Conservation (phyloP, 2,888 invertebrate species). For the Andrena minutula region DNA sequence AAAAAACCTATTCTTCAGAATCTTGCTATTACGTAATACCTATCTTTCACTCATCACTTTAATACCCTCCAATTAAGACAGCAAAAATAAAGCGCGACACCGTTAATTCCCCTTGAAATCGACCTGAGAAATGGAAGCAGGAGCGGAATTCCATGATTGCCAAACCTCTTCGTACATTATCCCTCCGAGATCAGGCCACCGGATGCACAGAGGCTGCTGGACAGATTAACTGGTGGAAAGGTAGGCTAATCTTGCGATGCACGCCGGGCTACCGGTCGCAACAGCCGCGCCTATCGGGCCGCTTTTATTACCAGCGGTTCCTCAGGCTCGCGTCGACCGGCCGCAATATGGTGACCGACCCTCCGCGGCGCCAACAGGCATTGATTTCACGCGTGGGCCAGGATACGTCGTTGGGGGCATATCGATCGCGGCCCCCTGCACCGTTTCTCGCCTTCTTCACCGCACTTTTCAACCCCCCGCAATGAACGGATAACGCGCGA, state of each 20-base stretch:
- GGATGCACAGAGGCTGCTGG: no score
- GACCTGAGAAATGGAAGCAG: no score
- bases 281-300: constrained; percentile 67
- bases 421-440: constrained; percentile 51
- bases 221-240: constrained; percentile 64
- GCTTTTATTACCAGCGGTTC: constrained; percentile 67
- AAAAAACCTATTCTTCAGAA: no score
- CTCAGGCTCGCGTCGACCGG: constrained; percentile 45
- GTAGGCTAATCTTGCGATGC: constrained; percentile 71
- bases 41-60: no score
- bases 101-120: no score
- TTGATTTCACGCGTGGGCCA: constrained; percentile 61
- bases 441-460: constrained; percentile 46
- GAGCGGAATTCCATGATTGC: no score
- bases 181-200: no score
- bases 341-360: constrained; percentile 67
- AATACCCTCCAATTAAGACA: no score
- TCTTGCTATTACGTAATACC: no score
- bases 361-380: constrained; percentile 58
- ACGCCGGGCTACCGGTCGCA: constrained; percentile 58
- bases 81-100: no score
- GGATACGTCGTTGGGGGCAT: constrained; percentile 28
- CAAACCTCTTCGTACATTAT: no score
- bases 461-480: constrained; percentile 34
- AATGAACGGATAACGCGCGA: no score